Base-by-base conservation (phyloP, 1,140 invertebrate species). In the Metaphire vulgaris region DNA sequence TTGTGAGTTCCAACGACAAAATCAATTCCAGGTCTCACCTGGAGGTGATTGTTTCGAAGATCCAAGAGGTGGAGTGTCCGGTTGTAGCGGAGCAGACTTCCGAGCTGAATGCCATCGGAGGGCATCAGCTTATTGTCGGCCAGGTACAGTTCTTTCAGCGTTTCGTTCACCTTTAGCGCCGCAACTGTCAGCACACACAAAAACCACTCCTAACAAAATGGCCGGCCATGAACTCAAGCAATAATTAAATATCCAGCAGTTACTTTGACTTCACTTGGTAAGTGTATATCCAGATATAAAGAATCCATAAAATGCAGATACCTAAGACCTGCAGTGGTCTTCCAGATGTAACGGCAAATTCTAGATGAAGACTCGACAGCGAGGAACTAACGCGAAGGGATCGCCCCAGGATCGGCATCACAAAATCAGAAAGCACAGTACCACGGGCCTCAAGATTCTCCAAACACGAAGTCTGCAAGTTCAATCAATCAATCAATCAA, bases 151-250 rank as follows among this genome's bases (percentile, higher is more conserved):
- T 95, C 93, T 69, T 90, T 89, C 72, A 96, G 86, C 65, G 89
- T 90, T 65, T 89, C 90, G 86, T 95, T 95, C 80, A 91, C 87
- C 83, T 92, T 93, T 16, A 96, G 85, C 26, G 92, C 91, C 81
- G 90, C 89, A 82, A 91, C 92, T 94, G 87, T 21, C 28, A 2
- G n/a, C 1, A 64, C n/a, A 0, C 2, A 65, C n/a, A 2, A 30
- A 69, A 69, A 14, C n/a, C n/a, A n/a, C n/a, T n/a, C n/a, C n/a
- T n/a, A n/a, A n/a, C n/a, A n/a, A n/a, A n/a, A n/a, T n/a, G n/a
- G n/a, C n/a, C n/a, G n/a, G n/a, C n/a, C n/a, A n/a, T n/a, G n/a
- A n/a, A n/a, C n/a, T n/a, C n/a, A n/a, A n/a, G n/a, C n/a, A n/a
- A n/a, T n/a, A n/a, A n/a, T n/a, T n/a, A n/a, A n/a, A n/a, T n/a